Evolutionary conservation across 2,797 vertebrate species (phyloP), one percentile per base, ranked within the genome.

Genomic region (Protonibea diacanthus): DNA sequence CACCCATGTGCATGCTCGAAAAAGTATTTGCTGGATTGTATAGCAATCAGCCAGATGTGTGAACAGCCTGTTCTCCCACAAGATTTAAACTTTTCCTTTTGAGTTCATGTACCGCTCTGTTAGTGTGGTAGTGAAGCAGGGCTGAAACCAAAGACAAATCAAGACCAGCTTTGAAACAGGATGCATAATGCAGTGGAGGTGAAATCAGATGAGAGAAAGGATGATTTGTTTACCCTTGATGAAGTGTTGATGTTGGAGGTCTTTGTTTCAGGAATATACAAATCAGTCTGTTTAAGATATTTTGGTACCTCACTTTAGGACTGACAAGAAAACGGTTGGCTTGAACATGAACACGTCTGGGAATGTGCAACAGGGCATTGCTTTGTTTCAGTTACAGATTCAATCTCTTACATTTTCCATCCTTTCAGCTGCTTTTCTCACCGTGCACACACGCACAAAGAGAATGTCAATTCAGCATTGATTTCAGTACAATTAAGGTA

Each of bases 221-320:
- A 81, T 47, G 52, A 84, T 87, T 91, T 93, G 92, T 93, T 93
- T 94, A 92, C 86, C 83, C 84, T 78, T 78, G 78, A 84, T 85
- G 88, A 86, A 91, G 92, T 93, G 93, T 93, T 93, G 90, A 94
- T 84, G 90, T 92, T 93, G 84, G 90, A 93, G 90, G 88, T 86
- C 89, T 90, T 93, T 93, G 90, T 92, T 91, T 87, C 86, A 90
- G 88, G 91, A 92, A 94, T 93, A 94, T 90, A 95, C 93, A 95
- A 94, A 94, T 91, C 90, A 92, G 90, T 85, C 75, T 93, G 91
- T 92, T 90, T 92, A 77, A 92, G 89, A 84, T 84, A 86, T 74
- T 90, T 72, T 80, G 79, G 87, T 89, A 83, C 91, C 70, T 91
- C 85, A 56, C 78, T 88, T 86, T 84, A 74, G 83, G 86, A 73